These are phyloP conservation scores for Ptychochromis oligacanthus DNA, from an alignment of 2,113 vertebrate species.

Conservation along the genomic window DNA sequence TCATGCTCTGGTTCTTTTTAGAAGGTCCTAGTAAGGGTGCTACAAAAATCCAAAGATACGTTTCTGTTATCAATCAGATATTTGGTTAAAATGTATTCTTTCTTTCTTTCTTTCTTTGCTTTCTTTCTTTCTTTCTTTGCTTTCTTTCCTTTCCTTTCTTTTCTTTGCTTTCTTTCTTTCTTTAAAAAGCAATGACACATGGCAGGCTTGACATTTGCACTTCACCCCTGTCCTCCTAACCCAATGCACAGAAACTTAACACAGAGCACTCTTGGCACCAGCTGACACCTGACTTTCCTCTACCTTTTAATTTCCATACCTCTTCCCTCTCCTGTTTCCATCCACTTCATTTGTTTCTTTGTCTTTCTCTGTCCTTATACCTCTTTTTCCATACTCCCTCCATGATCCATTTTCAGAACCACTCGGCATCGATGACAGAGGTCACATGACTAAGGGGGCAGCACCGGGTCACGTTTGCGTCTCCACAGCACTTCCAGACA, in stretches of 20 bases:
- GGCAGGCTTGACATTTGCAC: slow-evolving; percentile 54
- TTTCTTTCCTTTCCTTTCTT: slow-evolving; percentile 23
- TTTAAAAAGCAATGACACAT: slow-evolving; percentile 44
- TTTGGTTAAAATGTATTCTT: slow-evolving; percentile 1
- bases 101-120: slow-evolving; percentile 15
- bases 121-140: slow-evolving; percentile 24
- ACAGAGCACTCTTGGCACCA: slow-evolving; percentile 38
- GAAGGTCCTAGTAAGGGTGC: background rate
- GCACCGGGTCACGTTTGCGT: slow-evolving; percentile 88
- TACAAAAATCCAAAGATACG: background rate
- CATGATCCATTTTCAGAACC: slow-evolving; percentile 85
- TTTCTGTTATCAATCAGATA: background rate
- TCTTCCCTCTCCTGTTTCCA: slow-evolving; percentile 8
- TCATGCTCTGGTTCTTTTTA: background rate
- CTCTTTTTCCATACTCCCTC: background rate
- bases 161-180: slow-evolving; percentile 22
- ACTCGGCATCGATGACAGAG: slow-evolving; percentile 98
- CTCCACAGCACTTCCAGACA: slow-evolving; percentile 90
- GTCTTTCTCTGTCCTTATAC: slow-evolving; percentile 7
- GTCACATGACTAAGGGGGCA: slow-evolving; percentile 92
- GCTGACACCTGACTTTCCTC: slow-evolving; percentile 36
- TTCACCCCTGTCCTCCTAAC: background rate
- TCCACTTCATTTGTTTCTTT: slow-evolving; percentile 1
- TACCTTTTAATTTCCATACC: slow-evolving; percentile 44
- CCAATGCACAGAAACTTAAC: slow-evolving; percentile 7